Evolutionary conservation across 2,888 invertebrate species (phyloP), one percentile per base, ranked within the genome.

Genomic region (Neoscelio sp.): DNA sequence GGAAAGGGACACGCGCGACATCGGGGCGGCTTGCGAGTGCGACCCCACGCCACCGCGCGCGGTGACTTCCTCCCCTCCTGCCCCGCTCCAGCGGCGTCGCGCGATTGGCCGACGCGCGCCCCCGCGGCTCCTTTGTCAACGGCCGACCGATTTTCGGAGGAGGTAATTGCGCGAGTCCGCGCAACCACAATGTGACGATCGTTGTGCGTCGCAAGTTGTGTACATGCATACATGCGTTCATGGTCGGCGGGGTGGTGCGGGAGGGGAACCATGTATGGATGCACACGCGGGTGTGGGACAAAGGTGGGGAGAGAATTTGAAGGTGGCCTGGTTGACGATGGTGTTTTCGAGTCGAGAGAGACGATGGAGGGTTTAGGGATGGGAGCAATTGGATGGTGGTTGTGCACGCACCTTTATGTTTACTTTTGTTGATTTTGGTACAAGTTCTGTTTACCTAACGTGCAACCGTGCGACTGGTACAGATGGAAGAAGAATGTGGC

Each of bases 121-220:
- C 58, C 58, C 60, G 58, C 70, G 60, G 15, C 17, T 48, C 23
- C 71, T 62, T 71, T 71, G 73, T 73, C 62, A 64, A 62, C 52
- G 15, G 46, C 23, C 44, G 54, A 48, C 33, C 46, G 12, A 15
- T 33, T 71, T 73, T 73, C 46, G 67, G 67, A 13, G 20, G 17
- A 20, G 44, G 33, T 48, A 38, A 62, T 48, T 48, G 33, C 62
- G 18, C 62, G n/a, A n/a, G n/a, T n/a, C n/a, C n/a, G n/a, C n/a
- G n/a, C n/a, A n/a, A n/a, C n/a, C n/a, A n/a, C n/a, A n/a, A n/a
- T 50, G 62, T 15, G 28, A 48, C 33, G 42, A 28, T 15, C 23
- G 42, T 28, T 10, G 17, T 12, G 33, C 12, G 40, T 40, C 28
- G 8, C 15, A 7, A 6, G 48, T 33, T n/a, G n/a, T n/a, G 28